These are phyloP conservation scores for Oligia latruncula DNA, from an alignment of 2,888 invertebrate species.

Conservation along the genomic window DNA sequence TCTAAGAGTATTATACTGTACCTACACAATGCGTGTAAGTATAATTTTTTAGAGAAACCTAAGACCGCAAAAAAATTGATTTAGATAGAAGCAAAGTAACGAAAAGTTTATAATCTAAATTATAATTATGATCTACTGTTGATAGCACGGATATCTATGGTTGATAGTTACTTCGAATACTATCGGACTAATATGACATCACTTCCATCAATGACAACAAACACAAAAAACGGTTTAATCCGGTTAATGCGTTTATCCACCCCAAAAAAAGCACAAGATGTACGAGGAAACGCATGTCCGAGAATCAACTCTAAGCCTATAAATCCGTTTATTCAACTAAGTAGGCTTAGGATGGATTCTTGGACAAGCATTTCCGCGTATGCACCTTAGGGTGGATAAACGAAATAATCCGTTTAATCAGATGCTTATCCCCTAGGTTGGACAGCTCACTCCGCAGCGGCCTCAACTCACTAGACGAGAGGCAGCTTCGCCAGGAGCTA, in stretches of 20 bases:
- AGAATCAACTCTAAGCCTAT: not conserved
- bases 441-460: constrained; percentile 88
- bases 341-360: not conserved
- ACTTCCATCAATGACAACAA: not conserved
- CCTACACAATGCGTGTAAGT: too few species aligned
- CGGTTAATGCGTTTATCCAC: not conserved
- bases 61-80: not conserved
- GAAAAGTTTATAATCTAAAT: not conserved
- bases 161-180: not conserved
- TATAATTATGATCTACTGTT: not conserved
- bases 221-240: not conserved
- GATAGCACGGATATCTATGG: too few species aligned
- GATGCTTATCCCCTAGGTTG: constrained; percentile 72
- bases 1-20: not conserved
- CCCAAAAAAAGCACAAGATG: not conserved
- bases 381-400: not conserved
- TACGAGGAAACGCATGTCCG: not conserved
- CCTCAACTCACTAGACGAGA: constrained; percentile 87
- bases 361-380: not conserved
- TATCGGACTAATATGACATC: not conserved
- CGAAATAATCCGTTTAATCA: not conserved
- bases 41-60: not conserved
- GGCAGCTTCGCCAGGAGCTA: constrained; percentile 86
- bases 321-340: not conserved
- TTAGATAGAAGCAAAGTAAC: not conserved